Conservation (phyloP, 2,113 vertebrate species). For the Salvelinus sp. region DNA sequence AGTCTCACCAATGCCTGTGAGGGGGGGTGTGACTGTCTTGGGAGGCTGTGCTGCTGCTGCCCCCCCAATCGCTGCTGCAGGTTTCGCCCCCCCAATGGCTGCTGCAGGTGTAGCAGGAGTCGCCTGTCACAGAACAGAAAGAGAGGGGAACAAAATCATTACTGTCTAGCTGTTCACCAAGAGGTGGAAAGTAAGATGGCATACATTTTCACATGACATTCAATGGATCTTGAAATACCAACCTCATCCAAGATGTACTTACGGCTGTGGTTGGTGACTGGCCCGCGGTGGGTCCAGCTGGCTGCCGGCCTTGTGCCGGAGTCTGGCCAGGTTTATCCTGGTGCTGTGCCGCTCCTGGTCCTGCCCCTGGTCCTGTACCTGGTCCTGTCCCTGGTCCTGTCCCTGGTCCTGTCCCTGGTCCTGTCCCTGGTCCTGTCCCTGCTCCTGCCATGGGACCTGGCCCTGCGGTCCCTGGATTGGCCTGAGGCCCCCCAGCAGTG, state of each 20-base stretch:
- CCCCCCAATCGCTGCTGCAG: constrained; percentile 67
- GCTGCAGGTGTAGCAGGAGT: constrained; percentile 68
- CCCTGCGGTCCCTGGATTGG: constrained; percentile 33
- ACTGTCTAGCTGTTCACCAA: not conserved
- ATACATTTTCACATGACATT: not conserved
- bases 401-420: constrained; percentile 30
- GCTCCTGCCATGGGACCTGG: constrained; percentile 12
- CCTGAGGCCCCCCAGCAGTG: constrained; percentile 42
- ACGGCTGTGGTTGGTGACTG: constrained; percentile 74
- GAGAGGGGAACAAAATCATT: constrained; percentile 26
- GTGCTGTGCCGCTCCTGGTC: constrained; percentile 47
- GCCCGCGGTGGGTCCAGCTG: constrained; percentile 57
- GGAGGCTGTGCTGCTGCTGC: constrained; percentile 72
- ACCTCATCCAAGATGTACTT: constrained; percentile 49
- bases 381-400: constrained; percentile 31
- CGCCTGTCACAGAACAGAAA: constrained; percentile 61
- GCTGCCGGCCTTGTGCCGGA: constrained; percentile 60
- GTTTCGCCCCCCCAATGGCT: constrained; percentile 73
- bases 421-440: constrained; percentile 15
- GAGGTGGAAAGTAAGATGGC: not conserved
- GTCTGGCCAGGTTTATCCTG: constrained; percentile 66
- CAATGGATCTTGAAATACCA: not conserved
- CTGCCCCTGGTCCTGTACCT: constrained; percentile 33
- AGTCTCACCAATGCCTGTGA: constrained; percentile 84
- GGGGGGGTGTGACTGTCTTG: constrained; percentile 77